Conservation (phyloP, 2,113 vertebrate species). For the Laticauda colubrina region DNA sequence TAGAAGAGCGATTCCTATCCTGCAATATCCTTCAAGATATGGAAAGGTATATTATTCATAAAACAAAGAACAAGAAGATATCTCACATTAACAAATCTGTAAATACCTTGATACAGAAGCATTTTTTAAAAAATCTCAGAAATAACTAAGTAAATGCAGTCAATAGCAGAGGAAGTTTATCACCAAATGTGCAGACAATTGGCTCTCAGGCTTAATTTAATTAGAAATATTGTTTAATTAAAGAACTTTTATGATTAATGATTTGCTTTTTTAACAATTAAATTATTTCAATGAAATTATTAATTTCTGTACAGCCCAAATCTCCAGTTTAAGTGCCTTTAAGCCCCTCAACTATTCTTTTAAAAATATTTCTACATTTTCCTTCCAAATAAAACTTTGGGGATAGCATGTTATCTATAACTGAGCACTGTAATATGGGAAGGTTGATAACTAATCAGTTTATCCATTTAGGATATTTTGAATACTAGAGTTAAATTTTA, state of each 20-base stretch:
- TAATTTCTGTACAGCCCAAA: not conserved
- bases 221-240: not conserved
- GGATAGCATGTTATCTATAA: not conserved
- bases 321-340: not conserved
- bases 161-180: not conserved
- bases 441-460: not conserved
- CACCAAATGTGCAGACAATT: not conserved
- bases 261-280: not conserved
- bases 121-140: not conserved
- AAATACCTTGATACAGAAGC: not conserved
- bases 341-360: not conserved
- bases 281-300: not conserved
- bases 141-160: not conserved
- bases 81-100: not conserved
- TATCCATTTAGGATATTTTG: not conserved
- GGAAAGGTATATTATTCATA: not conserved
- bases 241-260: not conserved
- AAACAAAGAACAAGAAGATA: not conserved
- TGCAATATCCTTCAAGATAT: not conserved
- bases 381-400: not conserved
- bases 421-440: not conserved
- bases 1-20: not conserved
- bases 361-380: not conserved
- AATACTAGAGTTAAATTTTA: not conserved
- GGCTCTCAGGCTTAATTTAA: not conserved